These are phyloP conservation scores for Notodonta ziczac DNA, from an alignment of 2,888 invertebrate species.

Conservation along the genomic window DNA sequence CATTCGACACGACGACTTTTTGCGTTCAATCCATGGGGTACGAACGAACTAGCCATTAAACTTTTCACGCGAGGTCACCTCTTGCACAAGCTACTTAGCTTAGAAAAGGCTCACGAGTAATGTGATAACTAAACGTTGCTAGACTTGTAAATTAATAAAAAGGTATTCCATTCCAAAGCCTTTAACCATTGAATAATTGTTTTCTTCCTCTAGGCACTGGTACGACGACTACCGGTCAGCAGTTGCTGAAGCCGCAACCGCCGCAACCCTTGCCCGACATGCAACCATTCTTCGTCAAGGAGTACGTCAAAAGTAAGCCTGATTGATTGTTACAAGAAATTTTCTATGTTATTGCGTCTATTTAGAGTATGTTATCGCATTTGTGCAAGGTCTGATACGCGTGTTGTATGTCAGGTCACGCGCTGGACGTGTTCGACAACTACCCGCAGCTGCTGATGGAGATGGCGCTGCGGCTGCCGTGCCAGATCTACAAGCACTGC, in stretches of 20 bases:
- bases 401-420: constrained; percentile 86
- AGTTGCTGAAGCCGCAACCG: constrained; percentile 92
- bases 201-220: constrained; percentile 49
- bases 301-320: constrained; percentile 91
- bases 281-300: constrained; percentile 96
- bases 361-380: too few relatives aligned
- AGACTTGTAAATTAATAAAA: too few relatives aligned
- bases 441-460: constrained; percentile 98
- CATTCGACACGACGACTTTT: too few relatives aligned
- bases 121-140: too few relatives aligned
- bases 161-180: too few relatives aligned
- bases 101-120: too few relatives aligned
- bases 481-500: constrained; percentile 94
- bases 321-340: background rate
- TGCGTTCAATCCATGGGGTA: too few relatives aligned
- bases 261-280: constrained; percentile 95
- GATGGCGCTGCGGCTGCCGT: constrained; percentile 96
- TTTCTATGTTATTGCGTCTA: too few relatives aligned
- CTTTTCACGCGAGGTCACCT: too few relatives aligned
- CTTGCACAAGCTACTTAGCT: too few relatives aligned
- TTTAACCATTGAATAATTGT: background rate
- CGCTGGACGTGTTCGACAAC: constrained; percentile 96
- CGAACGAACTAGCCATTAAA: too few relatives aligned
- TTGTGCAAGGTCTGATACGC: too few relatives aligned
- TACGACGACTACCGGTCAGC: constrained; percentile 84